phyloP scores from a whole-genome alignment of 2,113 vertebrate species.

The Okapia johnstoni region DNA sequence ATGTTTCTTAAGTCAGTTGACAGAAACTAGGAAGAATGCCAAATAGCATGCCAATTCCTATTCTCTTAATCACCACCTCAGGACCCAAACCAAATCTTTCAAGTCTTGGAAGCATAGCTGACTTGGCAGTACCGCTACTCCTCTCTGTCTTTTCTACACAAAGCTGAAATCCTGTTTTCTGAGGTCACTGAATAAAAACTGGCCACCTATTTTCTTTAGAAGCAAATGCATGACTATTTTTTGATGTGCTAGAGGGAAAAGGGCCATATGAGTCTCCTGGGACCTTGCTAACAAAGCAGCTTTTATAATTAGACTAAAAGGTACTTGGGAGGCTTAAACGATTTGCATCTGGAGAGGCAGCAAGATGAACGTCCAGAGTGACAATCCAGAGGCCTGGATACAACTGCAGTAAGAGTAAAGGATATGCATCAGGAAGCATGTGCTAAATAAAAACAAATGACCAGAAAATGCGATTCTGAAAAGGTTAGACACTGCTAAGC shows the following conservation, averaged over 20 bases:
- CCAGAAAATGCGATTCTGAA: background rate
- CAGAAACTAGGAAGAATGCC: background rate
- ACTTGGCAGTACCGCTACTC: background rate
- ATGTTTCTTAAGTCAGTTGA: background rate
- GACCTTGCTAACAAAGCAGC: background rate
- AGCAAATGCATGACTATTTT: background rate
- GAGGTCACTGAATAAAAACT: background rate
- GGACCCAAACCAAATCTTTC: background rate
- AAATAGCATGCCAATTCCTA: background rate
- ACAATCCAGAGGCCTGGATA: background rate
- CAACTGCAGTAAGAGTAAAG: background rate
- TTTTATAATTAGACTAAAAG: background rate
- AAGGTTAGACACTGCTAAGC: background rate
- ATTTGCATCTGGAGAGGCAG: background rate
- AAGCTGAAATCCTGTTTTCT: background rate
- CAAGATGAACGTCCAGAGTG: background rate
- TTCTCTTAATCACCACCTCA: background rate
- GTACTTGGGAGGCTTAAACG: background rate
- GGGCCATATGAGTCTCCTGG: background rate
- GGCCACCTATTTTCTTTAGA: background rate
- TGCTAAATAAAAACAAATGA: background rate
- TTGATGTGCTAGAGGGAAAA: background rate
- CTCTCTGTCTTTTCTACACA: background rate
- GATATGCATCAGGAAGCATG: background rate
- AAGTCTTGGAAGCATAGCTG: background rate